These are phyloP conservation scores for Cyrtodaria siliqua DNA, from an alignment of 2,888 invertebrate species.

Conservation along the genomic window DNA sequence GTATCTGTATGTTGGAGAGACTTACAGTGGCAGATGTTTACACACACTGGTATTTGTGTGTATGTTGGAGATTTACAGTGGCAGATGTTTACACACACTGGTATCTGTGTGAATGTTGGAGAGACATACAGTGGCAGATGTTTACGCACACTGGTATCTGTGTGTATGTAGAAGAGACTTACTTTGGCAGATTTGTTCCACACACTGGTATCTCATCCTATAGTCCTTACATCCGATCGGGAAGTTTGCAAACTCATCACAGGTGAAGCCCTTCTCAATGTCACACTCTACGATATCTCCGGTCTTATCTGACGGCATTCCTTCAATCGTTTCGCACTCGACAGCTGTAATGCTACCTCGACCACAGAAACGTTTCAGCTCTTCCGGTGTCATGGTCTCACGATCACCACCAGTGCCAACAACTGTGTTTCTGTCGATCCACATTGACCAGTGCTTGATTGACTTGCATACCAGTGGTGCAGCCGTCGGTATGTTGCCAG, in stretches of 20 bases:
- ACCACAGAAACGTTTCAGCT: slow-evolving; percentile 69
- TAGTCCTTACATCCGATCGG: slow-evolving; percentile 78
- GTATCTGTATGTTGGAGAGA: no score
- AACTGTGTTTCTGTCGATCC: slow-evolving; percentile 45
- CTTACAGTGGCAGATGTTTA: no score
- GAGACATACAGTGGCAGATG: no score
- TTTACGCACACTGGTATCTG: neutral
- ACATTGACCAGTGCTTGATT: slow-evolving; percentile 48
- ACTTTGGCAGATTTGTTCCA: no score
- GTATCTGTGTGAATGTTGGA: no score
- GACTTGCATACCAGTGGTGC: slow-evolving; percentile 48
- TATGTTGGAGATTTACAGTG: no score
- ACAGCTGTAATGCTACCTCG: slow-evolving; percentile 72
- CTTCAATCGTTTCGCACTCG: slow-evolving; percentile 75
- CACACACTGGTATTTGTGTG: no score
- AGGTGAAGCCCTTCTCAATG: slow-evolving; percentile 91
- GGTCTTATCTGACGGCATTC: slow-evolving; percentile 60
- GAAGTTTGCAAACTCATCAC: slow-evolving; percentile 85
- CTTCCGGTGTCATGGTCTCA: slow-evolving; percentile 62
- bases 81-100: no score
- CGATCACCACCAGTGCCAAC: slow-evolving; percentile 54
- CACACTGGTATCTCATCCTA: slow-evolving; percentile 78
- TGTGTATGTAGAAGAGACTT: no score
- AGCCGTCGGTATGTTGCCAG: slow-evolving; percentile 38
- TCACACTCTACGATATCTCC: slow-evolving; percentile 73